phyloP scores from a whole-genome alignment of 2,113 vertebrate genomes.

The Clarias gariepinus region DNA sequence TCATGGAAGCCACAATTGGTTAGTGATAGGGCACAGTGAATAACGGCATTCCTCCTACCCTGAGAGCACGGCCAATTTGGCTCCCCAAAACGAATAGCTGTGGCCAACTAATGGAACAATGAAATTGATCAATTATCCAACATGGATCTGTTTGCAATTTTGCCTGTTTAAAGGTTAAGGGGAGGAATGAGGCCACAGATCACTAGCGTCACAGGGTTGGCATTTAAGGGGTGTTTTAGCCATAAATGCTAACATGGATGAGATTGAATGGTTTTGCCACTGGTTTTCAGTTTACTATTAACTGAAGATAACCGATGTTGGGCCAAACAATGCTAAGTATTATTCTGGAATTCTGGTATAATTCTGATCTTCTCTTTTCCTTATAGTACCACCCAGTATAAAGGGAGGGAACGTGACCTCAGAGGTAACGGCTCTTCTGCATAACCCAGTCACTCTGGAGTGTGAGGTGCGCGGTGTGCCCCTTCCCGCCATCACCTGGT shows the following conservation, averaged over 20 bases:
- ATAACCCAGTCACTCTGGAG: constrained; percentile 80
- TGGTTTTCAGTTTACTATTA: background rate
- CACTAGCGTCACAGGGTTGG: background rate
- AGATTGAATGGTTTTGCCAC: background rate
- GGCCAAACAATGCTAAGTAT: background rate
- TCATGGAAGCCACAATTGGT: background rate
- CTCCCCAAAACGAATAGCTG: background rate
- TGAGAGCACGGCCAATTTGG: background rate
- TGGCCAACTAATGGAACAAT: background rate
- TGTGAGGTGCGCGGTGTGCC: constrained; percentile 89
- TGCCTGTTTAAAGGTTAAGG: no score
- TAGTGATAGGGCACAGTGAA: background rate
- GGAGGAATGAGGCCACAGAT: background rate
- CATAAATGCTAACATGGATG: background rate
- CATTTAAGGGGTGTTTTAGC: no score
- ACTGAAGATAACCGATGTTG: background rate
- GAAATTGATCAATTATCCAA: background rate
- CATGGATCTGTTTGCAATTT: background rate
- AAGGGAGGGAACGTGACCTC: constrained; percentile 86
- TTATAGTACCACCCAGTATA: constrained; percentile 87
- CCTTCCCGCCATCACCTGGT: constrained; percentile 86
- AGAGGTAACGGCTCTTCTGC: constrained; percentile 77
- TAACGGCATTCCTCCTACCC: background rate
- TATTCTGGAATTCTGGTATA: no score
- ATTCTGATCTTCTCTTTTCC: background rate